Evolutionary conservation across 2,888 invertebrate genomes (phyloP), one percentile per base, ranked within the genome.

Genomic region (Rapana venosa): DNA sequence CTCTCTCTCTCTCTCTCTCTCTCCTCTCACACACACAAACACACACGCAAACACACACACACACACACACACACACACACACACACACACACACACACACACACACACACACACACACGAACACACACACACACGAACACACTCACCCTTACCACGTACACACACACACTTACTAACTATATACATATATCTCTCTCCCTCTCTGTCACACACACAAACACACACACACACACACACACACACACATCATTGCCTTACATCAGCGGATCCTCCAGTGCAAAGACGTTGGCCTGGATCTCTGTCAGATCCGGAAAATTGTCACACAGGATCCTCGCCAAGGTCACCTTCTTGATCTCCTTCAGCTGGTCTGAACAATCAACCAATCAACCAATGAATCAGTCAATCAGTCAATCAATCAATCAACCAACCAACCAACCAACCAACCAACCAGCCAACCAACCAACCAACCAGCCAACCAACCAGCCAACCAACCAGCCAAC

Each of bases 341-440:
- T 87, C 36, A 87, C 74, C 47, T 87, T 70, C 87, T 87, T 70
- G 36, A 87, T 87, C 87, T 87, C 74, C 47, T 17, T 36, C 87
- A 87, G 74, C 47, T 87, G 87, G n/a, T 87, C 87, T 87, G 86
- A 22, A 32, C 36, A 26, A 20, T 47, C 47, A 36, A 83, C 22
- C 17, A 66, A 83, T 83, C 26, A 83, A 47, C 0, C 22, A 83
- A 2, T 30, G 0, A 81, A 6, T 30, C 26, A 2, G 26, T 79
- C 32, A 79, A 35, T 79, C 32, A 47, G 8, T 66, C n/a, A n/a
- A n/a, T n/a, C n/a, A n/a, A n/a, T n/a, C n/a, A n/a, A n/a, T n/a
- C n/a, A n/a, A n/a, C n/a, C n/a, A 17, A 66, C 20, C 17, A n/a
- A n/a, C n/a, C n/a, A n/a, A n/a, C n/a, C n/a, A n/a, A n/a, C n/a